Evolutionary conservation across 2,797 vertebrate species (phyloP).

Genomic region (Calcarius lapponicus): DNA sequence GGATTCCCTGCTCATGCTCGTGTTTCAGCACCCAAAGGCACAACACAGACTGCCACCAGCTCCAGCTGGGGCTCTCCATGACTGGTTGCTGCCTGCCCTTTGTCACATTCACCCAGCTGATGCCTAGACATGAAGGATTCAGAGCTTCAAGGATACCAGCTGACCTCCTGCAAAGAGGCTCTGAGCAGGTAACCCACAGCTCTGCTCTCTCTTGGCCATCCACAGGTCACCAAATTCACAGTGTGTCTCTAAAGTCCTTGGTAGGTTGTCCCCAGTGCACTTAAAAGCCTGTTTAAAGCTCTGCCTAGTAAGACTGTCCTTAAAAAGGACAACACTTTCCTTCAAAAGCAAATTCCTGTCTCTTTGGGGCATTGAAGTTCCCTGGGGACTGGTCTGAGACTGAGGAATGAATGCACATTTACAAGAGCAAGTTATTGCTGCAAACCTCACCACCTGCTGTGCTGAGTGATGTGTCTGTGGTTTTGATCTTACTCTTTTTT

Average conservation of each 20-base stretch:
- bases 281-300: background rate
- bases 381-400: constrained; percentile 18
- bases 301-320: background rate
- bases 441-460: background rate
- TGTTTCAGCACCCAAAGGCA: background rate
- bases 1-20: background rate
- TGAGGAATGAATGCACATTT: background rate
- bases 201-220: background rate
- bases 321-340: background rate
- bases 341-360: constrained; percentile 18
- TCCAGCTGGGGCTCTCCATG: background rate
- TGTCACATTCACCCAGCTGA: background rate
- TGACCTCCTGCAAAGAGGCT: background rate
- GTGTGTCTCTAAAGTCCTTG: background rate
- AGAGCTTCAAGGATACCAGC: background rate
- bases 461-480: background rate
- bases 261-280: background rate
- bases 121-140: background rate
- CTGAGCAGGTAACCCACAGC: background rate
- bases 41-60: background rate
- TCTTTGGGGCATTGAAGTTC: background rate
- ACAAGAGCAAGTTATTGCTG: background rate
- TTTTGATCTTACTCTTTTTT: constrained; percentile 3
- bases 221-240: background rate
- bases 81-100: background rate